These are phyloP conservation scores for Synanthedon tipuliformis DNA, from an alignment of 2,888 invertebrate species.

Conservation along the genomic window DNA sequence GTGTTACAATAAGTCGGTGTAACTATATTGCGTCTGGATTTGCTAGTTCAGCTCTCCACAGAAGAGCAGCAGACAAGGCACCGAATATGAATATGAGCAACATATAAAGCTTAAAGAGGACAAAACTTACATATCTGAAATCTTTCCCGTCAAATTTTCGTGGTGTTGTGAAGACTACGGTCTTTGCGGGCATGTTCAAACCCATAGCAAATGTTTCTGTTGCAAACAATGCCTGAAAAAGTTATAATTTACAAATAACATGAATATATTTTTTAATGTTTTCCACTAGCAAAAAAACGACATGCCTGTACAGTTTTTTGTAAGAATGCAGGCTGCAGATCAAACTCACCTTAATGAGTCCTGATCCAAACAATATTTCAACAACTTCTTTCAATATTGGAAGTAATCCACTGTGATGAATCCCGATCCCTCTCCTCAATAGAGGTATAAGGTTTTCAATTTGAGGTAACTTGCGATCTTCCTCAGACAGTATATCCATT, in stretches of 20 bases:
- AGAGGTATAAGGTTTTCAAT: constrained; percentile 93
- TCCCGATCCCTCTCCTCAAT: constrained; percentile 94
- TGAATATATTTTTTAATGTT: not conserved
- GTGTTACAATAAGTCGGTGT: too few species aligned
- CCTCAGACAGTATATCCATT: constrained; percentile 93
- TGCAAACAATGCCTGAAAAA: constrained; percentile 89
- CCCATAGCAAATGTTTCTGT: constrained; percentile 99
- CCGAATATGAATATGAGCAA: too few species aligned
- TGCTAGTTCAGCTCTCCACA: too few species aligned
- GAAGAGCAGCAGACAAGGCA: too few species aligned
- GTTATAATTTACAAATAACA: not conserved
- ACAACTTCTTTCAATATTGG: constrained; percentile 99
- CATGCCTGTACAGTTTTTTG: too few species aligned
- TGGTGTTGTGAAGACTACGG: constrained; percentile 95
- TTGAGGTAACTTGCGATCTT: constrained; percentile 94
- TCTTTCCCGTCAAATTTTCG: constrained; percentile 98
- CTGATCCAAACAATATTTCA: constrained; percentile 98
- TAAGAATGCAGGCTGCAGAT: too few species aligned
- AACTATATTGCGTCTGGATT: too few species aligned
- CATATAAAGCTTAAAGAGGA: too few species aligned
- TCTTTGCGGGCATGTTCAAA: constrained; percentile 99
- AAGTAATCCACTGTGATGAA: constrained; percentile 96
- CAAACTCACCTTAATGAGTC: constrained; percentile 82
- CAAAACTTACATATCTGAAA: constrained; percentile 83
- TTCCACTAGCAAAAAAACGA: too few species aligned